Evolutionary conservation across 2,888 invertebrate species (phyloP).

Genomic region (Bombylius discolor): DNA sequence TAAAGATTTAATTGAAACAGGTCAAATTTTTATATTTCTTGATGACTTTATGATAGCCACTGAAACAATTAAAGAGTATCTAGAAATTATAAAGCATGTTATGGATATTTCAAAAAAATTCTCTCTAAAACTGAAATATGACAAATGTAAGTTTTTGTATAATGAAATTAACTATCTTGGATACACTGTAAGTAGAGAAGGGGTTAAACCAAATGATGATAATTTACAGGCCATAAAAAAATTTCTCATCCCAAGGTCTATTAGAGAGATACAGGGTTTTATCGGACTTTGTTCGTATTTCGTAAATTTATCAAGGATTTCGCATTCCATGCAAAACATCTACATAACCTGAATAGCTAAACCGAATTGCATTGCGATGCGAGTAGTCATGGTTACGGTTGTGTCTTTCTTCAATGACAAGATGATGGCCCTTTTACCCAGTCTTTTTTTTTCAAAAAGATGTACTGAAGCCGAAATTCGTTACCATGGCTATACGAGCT

Average conservation of each 20-base stretch:
- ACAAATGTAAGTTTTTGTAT: too few relatives aligned
- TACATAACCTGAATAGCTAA: too few relatives aligned
- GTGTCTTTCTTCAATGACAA: too few relatives aligned
- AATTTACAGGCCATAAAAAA: slow-evolving; percentile 5
- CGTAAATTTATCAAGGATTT: slow-evolving; percentile 20
- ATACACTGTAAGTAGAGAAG: slow-evolving; percentile 1
- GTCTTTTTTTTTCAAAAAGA: slow-evolving; percentile 8
- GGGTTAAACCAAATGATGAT: slow-evolving; percentile 5
- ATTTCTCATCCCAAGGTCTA: slow-evolving; percentile 12
- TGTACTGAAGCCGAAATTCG: background rate
- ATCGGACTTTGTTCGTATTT: slow-evolving; percentile 1
- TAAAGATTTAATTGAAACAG: slow-evolving; percentile 9
- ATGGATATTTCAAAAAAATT: background rate
- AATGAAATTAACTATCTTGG: background rate
- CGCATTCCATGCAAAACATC: slow-evolving; percentile 18
- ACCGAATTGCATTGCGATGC: too few relatives aligned
- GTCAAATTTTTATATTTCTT: slow-evolving; percentile 15
- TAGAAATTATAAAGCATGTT: slow-evolving; percentile 7
- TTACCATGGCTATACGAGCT: slow-evolving; percentile 22
- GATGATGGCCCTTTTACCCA: too few relatives aligned
- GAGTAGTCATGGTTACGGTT: too few relatives aligned
- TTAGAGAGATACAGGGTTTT: slow-evolving; percentile 14
- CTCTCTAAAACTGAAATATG: background rate
- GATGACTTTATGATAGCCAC: slow-evolving; percentile 14
- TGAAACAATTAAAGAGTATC: slow-evolving; percentile 5